Evolutionary conservation across 1,140 invertebrate genomes (phyloP), one percentile per base, ranked within the genome.

Genomic region (Chlorops oryzae): DNA sequence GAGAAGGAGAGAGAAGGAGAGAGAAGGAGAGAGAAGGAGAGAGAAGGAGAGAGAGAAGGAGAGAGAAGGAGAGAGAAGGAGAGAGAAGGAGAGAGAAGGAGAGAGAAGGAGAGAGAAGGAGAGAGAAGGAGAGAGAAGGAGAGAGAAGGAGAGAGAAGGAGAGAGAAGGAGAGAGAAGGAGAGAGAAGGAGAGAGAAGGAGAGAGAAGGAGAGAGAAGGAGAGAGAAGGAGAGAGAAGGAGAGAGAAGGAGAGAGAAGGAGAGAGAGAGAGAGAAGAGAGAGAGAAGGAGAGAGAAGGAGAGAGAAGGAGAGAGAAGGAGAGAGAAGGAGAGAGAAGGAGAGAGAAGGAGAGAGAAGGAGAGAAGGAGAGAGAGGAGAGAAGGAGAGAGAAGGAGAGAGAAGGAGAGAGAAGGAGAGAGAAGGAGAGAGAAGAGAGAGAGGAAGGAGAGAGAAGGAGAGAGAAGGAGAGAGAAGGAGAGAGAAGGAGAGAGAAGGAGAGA

Each of bases 271-370:
- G 15, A 42, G 10, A 13, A 21, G 12, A 1, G 21, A 21, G 47
- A 25, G 57, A 50, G 15, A 34, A 38, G 15, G 34, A 15, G 47
- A 9, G 5, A 25, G 45, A 47, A 35, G 22, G 52, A 23, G 46
- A 27, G 35, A 32, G 28, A 32, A 15, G 15, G 28, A 32, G 28
- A 32, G 28, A 32, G 28, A 32, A 9, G 15, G 28, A 32, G 9
- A 32, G 28, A 32, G 28, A 32, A 15, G 15, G 15, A 32, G 28
- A 32, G 28, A 10, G 28, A 32, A 32, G 15, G 28, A 32, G 28
- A 32, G 28, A 32, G 15, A 10, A 32, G 15, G 28, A 10, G 28
- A 32, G 28, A 32, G 28, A 10, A 15, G 28, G 9, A 15, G 28
- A 32, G 28, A 32, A 32, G 9, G 28, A 10, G 9, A 32, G 28